Base-by-base conservation (phyloP, 2,888 invertebrate species). In the Rhimphoctona megacephalus region DNA sequence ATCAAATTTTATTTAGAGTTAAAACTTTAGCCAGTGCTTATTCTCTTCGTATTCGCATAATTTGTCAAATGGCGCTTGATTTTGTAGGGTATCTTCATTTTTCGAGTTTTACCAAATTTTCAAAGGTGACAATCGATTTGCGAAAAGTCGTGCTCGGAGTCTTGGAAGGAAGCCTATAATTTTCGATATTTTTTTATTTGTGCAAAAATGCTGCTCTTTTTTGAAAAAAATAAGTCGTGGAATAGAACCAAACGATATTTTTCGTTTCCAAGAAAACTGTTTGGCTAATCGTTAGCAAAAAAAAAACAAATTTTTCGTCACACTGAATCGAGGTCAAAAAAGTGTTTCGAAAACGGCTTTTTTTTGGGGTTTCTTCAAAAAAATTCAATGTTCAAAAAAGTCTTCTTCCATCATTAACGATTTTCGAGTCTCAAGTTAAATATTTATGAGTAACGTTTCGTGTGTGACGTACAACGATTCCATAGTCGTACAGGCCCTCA, bases 381-480 rank as follows among this genome's bases (percentile, higher is more conserved):
- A 30, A 30, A 14, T 2, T 11, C 19, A 19, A 30, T 46, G 49
- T 54, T 14, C 14, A 73, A 14, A 36, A 25, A n/a, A 33, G 9
- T 6, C 8, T 19, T 3, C 14, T 33, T 49, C 2, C 7, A 43
- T 22, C 22, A 22, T 30, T n/a, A 64, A 36, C n/a, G 30, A 49
- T 77, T 64, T 66, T 33, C 30, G 19, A 30, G 30, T 3, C 14
- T 46, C 19, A 46, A 46, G n/a, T 64, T 79, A 64, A 52, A 80
- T 85, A 66, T 67, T 67, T 70, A 49, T 72, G 74, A 80, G 64
- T 79, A 64, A 67, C 33, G 52, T 52, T 57, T 19, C 6, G 61
- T 30, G 61, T 30, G 36, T 76, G 73, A 66, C 36, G 49, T 64
- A 19, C 19, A 25, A 8, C 33, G 30, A 36, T 22, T 25, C 19